These are phyloP conservation scores for Andrena hattorfiana DNA, from an alignment of 2,888 invertebrate species.

Conservation along the genomic window DNA sequence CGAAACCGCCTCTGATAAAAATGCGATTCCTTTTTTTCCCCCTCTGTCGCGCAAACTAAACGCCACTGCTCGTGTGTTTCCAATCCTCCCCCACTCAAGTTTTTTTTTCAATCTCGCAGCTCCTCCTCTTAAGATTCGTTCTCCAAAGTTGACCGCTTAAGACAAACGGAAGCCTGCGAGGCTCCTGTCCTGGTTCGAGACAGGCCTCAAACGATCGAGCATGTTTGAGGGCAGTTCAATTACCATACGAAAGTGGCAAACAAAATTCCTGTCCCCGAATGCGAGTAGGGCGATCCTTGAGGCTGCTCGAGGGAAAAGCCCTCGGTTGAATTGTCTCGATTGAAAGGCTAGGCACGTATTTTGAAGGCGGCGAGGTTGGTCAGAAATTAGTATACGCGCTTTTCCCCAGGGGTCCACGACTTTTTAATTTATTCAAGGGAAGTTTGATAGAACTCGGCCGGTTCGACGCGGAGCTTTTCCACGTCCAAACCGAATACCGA, in stretches of 20 bases:
- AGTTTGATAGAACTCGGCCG: slow-evolving; percentile 38
- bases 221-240: no score
- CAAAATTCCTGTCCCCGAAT: neutral
- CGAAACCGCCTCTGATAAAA: slow-evolving; percentile 53
- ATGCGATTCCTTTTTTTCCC: neutral
- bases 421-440: slow-evolving; percentile 59
- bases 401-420: slow-evolving; percentile 19
- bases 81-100: neutral
- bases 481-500: slow-evolving; percentile 27
- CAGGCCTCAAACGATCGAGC: no score
- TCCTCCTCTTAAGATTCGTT: neutral
- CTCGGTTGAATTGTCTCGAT: neutral
- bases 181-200: no score
- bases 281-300: neutral
- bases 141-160: neutral
- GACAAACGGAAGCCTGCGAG: no score
- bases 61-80: neutral
- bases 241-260: no score
- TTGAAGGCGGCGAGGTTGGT: slow-evolving; percentile 42
- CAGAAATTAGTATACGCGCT: slow-evolving; percentile 56
- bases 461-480: slow-evolving; percentile 18
- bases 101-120: neutral
- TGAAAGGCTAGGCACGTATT: slow-evolving; percentile 46
- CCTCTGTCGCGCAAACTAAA: neutral
- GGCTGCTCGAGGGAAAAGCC: neutral